Base-by-base conservation (phyloP, 2,797 vertebrate genomes). In the Clarias laeviceps region DNA sequence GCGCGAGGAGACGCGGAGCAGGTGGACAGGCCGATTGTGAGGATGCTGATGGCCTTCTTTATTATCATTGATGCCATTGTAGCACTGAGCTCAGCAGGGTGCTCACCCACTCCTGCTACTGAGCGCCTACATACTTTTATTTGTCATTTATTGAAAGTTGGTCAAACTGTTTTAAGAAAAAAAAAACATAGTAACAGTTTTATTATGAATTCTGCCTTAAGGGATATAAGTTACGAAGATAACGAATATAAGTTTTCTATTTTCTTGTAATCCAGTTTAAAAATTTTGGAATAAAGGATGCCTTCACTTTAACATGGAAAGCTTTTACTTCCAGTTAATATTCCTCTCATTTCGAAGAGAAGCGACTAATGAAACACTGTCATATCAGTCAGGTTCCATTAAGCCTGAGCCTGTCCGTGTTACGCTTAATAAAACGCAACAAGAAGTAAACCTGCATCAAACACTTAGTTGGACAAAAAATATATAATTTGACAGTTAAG, bases 401-500 rank as follows among this genome's bases (percentile, higher is more conserved):
- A 88, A 90, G 69, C 80, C 65, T 32, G 64, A 88, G 83, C 84
- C 61, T 83, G 81, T 82, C 80, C 86, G 73, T 76, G 83, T 82
- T 89, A 84, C 20, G 59, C 59, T 65, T 87, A 80, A 84, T 59
- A 76, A 61, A 80, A 40, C 59, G 74, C 72, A 88, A 94, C 93
- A 95, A 94, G 94, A 93, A 92, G 87, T 86, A 90, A 90, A 86
- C 80, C 83, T 89, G 90, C 90, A 90, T 95, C 92, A 92, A 94
- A 94, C 76, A 40, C 32, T 77, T 57, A 78, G 2, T 17, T 78
- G 32, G 89, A 95, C 93, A 94, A 93, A 93, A 94, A 94, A 88
- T 45, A 50, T 88, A 90, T 91, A 93, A 95, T 94, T 94, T 94
- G 90, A 92, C 94, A 94, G 94, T 93, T 94, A 92, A 92, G 91